Evolutionary conservation across 1,140 invertebrate genomes (phyloP).

Genomic region (Cydia splendana): DNA sequence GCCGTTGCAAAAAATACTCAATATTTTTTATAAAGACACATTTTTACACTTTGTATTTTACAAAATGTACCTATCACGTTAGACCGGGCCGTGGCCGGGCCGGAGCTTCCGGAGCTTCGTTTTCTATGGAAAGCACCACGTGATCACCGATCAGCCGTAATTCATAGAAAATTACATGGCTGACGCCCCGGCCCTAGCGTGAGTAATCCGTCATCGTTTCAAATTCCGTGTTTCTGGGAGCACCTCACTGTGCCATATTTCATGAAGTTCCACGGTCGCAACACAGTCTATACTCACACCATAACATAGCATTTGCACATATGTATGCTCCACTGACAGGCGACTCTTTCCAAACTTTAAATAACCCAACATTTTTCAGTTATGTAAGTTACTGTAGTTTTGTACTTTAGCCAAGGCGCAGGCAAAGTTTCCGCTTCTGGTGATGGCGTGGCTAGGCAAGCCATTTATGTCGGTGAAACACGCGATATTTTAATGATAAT

Average conservation of each 20-base stretch:
- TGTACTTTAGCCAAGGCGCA: not conserved
- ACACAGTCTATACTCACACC: not conserved
- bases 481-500: slow-evolving; percentile 17
- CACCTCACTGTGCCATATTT: not conserved
- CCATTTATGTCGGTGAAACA: not conserved
- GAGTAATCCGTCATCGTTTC: not conserved
- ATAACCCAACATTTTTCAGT: not conserved
- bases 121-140: no score
- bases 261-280: not conserved
- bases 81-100: no score
- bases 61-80: not conserved
- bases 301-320: not conserved
- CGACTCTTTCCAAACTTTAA: no score
- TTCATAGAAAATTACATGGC: no score
- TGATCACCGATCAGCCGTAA: no score
- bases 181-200: no score
- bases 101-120: no score
- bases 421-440: not conserved
- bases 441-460: slow-evolving; percentile 12
- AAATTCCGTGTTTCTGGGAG: not conserved
- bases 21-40: no score
- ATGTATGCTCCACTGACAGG: no score
- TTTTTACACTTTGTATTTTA: not conserved
- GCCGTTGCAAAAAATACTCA: not conserved
- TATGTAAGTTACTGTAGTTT: not conserved